Evolutionary conservation across 2,797 vertebrate species (phyloP), one percentile per base, ranked within the genome.

Genomic region (Lemur catta): DNA sequence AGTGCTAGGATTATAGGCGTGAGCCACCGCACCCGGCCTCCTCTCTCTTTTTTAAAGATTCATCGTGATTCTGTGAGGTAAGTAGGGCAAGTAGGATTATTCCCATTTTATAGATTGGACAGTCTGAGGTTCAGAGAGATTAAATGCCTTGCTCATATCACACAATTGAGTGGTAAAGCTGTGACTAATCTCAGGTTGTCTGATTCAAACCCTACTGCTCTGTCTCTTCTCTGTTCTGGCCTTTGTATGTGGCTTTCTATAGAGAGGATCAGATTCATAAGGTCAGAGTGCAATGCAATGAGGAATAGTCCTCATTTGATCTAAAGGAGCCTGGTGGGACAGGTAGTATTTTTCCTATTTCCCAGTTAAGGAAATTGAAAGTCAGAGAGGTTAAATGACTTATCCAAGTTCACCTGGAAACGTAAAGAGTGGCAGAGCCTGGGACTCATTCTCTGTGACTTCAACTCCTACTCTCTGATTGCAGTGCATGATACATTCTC

Each of bases 371-470:
- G 48, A 76, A 94, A 84, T 95, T 93, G 76, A 92, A 80, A 35
- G 20, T 84, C 50, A 78, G 52, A 93, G 81, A 71, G 24, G 67
- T 95, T 93, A 95, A 95, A 74, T 89, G 75, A 87, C 46, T 96
- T 93, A 33, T 92, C n/a, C 63, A 92, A 55, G 63, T 94, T 96
- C 50, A 86, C 43, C 33, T 92, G 74, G 59, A 85, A 90, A 92
- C 97, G 74, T 89, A 89, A 87, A 78, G 57, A 48, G 6, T 84
- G 65, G 43, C 48, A 76, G 50, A 85, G n/a, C 26, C 14, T 43
- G 30, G 52, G 33, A 67, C 46, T 94, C 30, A 46, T 84, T 91
- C 13, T 84, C 67, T 71, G 65, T 94, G 46, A 84, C n/a, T 93
- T 24, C 12, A 93, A 30, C 52, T 92, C 71, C 65, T 95, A 35